Percentiles rank a stretch among this genome's conserved stretches.
Evolutionary conservation across 2,113 vertebrate genomes (phyloP).

Genomic region (Podocnemis expansa): DNA sequence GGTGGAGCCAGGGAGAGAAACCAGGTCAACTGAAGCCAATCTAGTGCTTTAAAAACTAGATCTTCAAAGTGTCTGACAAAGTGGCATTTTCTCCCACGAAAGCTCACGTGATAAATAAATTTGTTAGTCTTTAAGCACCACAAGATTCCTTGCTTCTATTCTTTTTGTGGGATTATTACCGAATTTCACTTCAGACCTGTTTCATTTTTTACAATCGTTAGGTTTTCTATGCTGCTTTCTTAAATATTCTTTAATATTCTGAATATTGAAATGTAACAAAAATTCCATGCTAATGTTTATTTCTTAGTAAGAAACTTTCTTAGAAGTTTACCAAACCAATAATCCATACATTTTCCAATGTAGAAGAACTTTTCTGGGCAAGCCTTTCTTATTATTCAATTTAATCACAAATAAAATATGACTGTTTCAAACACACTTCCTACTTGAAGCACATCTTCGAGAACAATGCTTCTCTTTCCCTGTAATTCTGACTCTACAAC

Average conservation of each 20-base stretch:
- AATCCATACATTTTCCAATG: constrained; percentile 18
- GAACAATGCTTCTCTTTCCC: constrained; percentile 57
- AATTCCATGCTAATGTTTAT: not conserved
- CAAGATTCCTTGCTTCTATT: no score
- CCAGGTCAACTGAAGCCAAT: not conserved
- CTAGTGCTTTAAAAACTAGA: not conserved
- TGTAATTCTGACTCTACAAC: constrained; percentile 57
- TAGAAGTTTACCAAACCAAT: constrained; percentile 21
- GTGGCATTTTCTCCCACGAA: no score
- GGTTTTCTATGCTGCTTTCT: not conserved
- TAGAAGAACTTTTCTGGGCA: constrained; percentile 43
- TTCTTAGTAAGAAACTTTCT: constrained; percentile 18
- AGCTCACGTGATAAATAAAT: no score
- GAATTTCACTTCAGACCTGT: not conserved
- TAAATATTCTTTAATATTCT: not conserved
- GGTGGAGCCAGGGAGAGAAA: not conserved
- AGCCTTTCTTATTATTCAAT: constrained; percentile 60
- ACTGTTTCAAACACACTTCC: constrained; percentile 53
- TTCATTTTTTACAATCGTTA: not conserved
- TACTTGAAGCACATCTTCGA: constrained; percentile 51
- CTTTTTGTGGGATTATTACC: not conserved
- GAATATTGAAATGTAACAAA: not conserved
- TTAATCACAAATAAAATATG: constrained; percentile 55
- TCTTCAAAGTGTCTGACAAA: no score
- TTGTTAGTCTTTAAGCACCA: no score